Percentiles rank a stretch among this genome's conserved stretches.
Conservation (phyloP, 2,888 invertebrate genomes). For the Spisula subtruncata region DNA sequence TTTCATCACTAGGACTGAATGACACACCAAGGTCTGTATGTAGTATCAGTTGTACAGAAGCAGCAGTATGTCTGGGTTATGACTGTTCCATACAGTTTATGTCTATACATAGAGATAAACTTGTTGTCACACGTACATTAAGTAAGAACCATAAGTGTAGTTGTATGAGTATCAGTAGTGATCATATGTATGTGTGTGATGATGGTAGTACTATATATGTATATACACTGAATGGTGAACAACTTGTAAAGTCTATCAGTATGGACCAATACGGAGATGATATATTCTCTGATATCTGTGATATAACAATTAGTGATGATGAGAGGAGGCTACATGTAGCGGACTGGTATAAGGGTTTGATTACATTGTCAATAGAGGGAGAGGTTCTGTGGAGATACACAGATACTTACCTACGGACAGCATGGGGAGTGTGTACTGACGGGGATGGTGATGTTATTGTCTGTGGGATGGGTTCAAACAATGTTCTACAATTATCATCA, state of each 20-base stretch:
- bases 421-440: slow-evolving; percentile 25
- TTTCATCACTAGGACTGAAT: neutral
- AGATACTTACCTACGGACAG: too few relatives aligned
- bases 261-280: neutral
- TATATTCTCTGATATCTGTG: neutral
- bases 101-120: neutral
- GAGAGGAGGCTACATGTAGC: neutral
- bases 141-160: neutral
- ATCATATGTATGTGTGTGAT: neutral
- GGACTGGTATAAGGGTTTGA: neutral
- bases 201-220: neutral
- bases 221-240: slow-evolving; percentile 11
- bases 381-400: neutral
- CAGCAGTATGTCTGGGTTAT: neutral
- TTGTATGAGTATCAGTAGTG: neutral
- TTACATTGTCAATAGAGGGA: neutral
- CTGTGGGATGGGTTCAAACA: neutral
- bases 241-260: neutral
- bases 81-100: neutral
- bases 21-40: neutral
- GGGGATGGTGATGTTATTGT: slow-evolving; percentile 3
- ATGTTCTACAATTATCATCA: too few relatives aligned
- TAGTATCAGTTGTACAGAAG: neutral
- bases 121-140: neutral
- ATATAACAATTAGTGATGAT: slow-evolving; percentile 6